Conservation (phyloP, 2,797 vertebrate species). For the Sebastes steindachneri region DNA sequence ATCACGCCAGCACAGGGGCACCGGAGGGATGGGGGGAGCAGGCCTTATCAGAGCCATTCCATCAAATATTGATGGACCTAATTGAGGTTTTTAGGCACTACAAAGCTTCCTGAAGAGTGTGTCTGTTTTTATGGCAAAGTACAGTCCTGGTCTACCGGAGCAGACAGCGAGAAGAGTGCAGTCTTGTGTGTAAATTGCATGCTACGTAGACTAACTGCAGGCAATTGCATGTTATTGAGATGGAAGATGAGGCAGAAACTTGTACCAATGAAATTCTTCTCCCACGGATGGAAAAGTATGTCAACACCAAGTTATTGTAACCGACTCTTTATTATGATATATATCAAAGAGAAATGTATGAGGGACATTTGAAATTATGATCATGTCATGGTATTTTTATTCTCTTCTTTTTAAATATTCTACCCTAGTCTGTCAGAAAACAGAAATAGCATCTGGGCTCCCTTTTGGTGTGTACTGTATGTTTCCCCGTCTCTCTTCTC, state of each 20-base stretch:
- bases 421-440: conserved; percentile 45
- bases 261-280: conserved; percentile 56
- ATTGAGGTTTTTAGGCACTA: conserved; percentile 85
- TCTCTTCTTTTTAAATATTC: conserved; percentile 43
- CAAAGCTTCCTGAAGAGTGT: conserved; percentile 75
- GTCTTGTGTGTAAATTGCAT: conserved; percentile 78
- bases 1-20: conserved; percentile 73
- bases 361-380: conserved; percentile 59
- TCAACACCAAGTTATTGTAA: conserved; percentile 50
- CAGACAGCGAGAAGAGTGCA: conserved; percentile 55
- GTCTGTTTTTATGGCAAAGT: conserved; percentile 66
- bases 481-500: conserved; percentile 13
- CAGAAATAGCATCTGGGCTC: conserved; percentile 57
- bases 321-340: conserved; percentile 30
- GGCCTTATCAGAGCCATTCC: conserved; percentile 73
- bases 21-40: conserved; percentile 21
- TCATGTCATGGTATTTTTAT: conserved; percentile 51
- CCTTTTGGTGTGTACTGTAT: conserved; percentile 48
- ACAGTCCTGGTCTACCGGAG: conserved; percentile 48
- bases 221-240: conserved; percentile 77
- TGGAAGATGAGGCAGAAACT: conserved; percentile 63
- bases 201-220: conserved; percentile 76
- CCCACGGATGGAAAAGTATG: conserved; percentile 50
- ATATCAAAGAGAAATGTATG: conserved; percentile 31
- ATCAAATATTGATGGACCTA: conserved; percentile 87